Base-by-base conservation (phyloP, 37 sponge, comb jelly and placozoan species). In the Spongia lamella region DNA sequence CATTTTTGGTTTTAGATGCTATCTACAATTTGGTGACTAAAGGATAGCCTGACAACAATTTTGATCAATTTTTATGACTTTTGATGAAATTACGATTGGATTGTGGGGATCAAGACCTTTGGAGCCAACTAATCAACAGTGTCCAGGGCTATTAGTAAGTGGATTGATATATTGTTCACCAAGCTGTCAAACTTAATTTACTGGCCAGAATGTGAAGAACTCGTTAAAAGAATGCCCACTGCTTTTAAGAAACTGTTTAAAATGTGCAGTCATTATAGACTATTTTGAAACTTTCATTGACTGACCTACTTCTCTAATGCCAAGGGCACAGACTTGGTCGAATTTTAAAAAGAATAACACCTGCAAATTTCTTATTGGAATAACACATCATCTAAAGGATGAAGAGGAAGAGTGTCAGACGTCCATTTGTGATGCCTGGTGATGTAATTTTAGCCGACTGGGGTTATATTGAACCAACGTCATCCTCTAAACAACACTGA, bases 381-480 rank as follows among this genome's bases (percentile, higher is more conserved):
- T 76, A 6, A 60, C 64, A 7, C 64, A 50, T 7, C 78, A 76
- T 84, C 85, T n/a, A 78, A 84, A 53, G 78, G 79, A 16, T 85
- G 75, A 67, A 79, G 86, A 26, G 86, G 86, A 11, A 64, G 86
- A 47, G 66, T 26, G 0, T 85, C 79, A 1, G 86, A 85, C 63
- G 78, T 78, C 53, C 64, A 68, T 40, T 73, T 86, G 24, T 84
- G 17, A 5, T 24, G 24, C 38, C 79, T 25, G 79, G 79, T 54
- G 79, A 66, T 56, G 30, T 68, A 26, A 39, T 81, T 37, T 29
- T 81, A 16, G 82, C 82, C 16, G 75, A 78, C 60, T 27, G 83
- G 24, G 82, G 82, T 20, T 81, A 73, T 61, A 71, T n/a, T n/a
- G n/a, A n/a, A n/a, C n/a, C n/a, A n/a, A n/a, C n/a, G n/a, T n/a